phyloP scores from a whole-genome alignment of 2,888 invertebrate species.

The Horisme vitalbata region DNA sequence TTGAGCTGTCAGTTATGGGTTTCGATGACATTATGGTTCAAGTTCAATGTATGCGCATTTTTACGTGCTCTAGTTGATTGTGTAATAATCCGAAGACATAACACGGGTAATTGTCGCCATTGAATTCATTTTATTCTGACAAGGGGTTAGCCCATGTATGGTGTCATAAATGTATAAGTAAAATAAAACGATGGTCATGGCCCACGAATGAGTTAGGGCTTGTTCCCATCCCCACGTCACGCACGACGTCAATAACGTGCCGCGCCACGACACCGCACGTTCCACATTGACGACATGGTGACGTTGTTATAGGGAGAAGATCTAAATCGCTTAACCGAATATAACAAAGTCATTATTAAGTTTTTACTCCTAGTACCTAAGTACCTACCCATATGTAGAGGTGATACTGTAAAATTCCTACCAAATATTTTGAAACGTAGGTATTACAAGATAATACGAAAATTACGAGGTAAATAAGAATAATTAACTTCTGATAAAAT shows the following conservation, averaged over 20 bases:
- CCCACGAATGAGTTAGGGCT: too few relatives aligned
- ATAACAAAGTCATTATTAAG: background rate
- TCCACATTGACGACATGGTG: too few relatives aligned
- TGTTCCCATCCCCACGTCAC: too few relatives aligned
- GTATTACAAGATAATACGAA: too few relatives aligned
- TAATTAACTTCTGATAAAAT: background rate
- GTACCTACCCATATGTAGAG: too few relatives aligned
- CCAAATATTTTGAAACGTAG: slow-evolving; percentile 1
- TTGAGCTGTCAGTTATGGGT: slow-evolving; percentile 60
- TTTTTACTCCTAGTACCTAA: too few relatives aligned
- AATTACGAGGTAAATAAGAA: slow-evolving; percentile 1
- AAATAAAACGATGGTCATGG: too few relatives aligned
- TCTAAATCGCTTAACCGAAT: too few relatives aligned
- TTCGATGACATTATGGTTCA: slow-evolving; percentile 51
- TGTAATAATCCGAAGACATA: background rate
- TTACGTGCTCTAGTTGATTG: slow-evolving; percentile 7
- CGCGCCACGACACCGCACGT: too few relatives aligned
- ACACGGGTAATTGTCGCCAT: slow-evolving; percentile 3
- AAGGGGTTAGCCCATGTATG: background rate
- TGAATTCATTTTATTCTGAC: slow-evolving; percentile 1
- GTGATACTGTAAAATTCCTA: slow-evolving; percentile 1
- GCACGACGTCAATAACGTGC: too few relatives aligned
- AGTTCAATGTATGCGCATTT: slow-evolving; percentile 43
- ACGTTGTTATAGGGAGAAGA: too few relatives aligned
- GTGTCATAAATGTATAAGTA: too few relatives aligned